phyloP scores from a whole-genome alignment of 2,113 vertebrate genomes.

The Sorex araneus region DNA sequence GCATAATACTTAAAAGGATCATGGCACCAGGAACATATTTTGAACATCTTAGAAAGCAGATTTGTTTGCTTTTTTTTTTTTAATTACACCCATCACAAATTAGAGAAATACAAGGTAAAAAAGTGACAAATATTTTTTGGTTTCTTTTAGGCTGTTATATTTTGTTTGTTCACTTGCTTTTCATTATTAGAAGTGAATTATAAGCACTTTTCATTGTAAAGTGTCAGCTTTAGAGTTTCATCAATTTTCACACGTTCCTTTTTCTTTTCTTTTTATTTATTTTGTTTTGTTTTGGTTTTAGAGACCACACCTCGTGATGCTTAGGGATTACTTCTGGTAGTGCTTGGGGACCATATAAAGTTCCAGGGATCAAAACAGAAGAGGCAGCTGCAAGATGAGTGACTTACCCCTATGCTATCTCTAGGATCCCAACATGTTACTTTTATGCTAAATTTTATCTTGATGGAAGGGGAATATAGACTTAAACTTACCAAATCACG shows the following conservation, averaged over 20 bases:
- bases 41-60: neutral
- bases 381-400: too few relatives aligned
- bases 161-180: neutral
- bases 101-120: conserved; percentile 4
- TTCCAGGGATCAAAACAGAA: too few relatives aligned
- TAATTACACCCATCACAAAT: neutral
- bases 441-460: neutral
- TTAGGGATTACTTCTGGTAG: too few relatives aligned
- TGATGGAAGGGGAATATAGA: conserved; percentile 23
- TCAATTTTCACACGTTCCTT: neutral
- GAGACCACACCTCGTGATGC: too few relatives aligned
- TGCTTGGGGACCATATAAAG: too few relatives aligned
- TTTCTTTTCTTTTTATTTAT: neutral
- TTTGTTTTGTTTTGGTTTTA: too few relatives aligned
- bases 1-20: neutral
- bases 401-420: too few relatives aligned
- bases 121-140: neutral
- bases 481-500: neutral
- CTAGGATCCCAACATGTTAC: too few relatives aligned
- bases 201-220: neutral
- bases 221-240: neutral
- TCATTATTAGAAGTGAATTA: neutral
- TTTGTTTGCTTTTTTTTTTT: neutral
- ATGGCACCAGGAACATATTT: neutral
- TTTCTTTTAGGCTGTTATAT: neutral